Base-by-base conservation (phyloP, 2,888 invertebrate genomes). In the Archaeoteleia sp. region DNA sequence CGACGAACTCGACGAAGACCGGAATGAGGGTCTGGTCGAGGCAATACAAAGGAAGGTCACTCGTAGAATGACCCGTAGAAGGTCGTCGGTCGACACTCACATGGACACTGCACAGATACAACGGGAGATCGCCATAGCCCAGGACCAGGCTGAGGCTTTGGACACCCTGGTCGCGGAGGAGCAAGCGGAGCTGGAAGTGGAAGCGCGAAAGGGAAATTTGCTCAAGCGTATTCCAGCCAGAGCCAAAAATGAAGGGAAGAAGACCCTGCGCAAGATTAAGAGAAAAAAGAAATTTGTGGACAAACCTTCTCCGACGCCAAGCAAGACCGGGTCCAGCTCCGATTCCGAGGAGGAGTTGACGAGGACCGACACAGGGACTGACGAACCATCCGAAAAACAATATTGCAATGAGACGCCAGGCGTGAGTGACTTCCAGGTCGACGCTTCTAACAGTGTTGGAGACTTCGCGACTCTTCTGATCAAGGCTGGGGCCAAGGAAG, bases 121-220 rank as follows among this genome's bases (percentile, higher is more conserved):
- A 39, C 67, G 80, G 4, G 82, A 85, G 29, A 74, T 81, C 0
- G 74, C 77, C 0, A 75, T 83, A 2, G 83, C 83, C 0, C 82
- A 82, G 15, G 83, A 80, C 0, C 83, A 85, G 45, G 82, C 83
- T 0, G 81, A 82, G 23, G 84, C 81, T 0, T 53, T 86, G 39
- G 85, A 86, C 46, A 78, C 53, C 32, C 62, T 86, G 3, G 81
- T 86, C 0, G 85, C 85, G 0, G 79, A 85, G 17, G 86, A 86
- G 15, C 83, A 84, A 43, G 83, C 84, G 0, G 81, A 84, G 43
- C 77, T 85, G 9, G 81, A 83, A 57, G 78, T 77, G 3, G 83
- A 82, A 30, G 78, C 73, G 0, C 70, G 79, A 1, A 73, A 71
- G 25, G 83, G 82, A 0, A 82, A 82, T 1, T 46, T 81, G 13